Evolutionary conservation across 2,113 vertebrate genomes (phyloP), one percentile per base, ranked within the genome.

Genomic region (Madoqua kirkii): DNA sequence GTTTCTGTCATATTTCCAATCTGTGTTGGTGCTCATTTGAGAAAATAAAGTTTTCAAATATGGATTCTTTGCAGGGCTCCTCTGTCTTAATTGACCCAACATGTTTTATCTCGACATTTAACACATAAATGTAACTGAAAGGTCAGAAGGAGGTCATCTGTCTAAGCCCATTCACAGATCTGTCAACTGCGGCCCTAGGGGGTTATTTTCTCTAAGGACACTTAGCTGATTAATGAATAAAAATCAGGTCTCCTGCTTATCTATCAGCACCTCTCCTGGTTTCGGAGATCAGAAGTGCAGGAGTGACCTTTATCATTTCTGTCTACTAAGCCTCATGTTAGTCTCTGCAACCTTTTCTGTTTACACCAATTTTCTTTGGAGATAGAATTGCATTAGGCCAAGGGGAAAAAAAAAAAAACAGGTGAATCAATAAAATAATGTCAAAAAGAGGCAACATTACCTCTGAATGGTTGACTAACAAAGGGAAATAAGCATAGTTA

Each of bases 1-100:
- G 98, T 99, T 99, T 98, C 97, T 98, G 99, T 99, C 98, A 97
- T 98, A 98, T 98, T 99, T 99, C 98, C 98, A 97, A 98, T 98
- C 98, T 99, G 99, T 99, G 99, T 99, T 99, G 99, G 99, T 99
- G 99, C 99, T 99, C 99, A 99, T 99, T 99, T 99, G 99, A 99
- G 98, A 98, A 99, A 99, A 99, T 99, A 99, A 99, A 99, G 98
- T 99, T 99, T 99, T 99, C 98, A 98, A 99, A 98, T 99, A 99
- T 98, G 98, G 98, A 98, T 97, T 60, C 4, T 54, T 78, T 93
- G 67, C 48, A 84, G 50, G 83, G 7, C n/a, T 95, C 16, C 3
- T 95, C 64, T 95, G 85, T 97, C 67, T 87, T 97, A 52, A 76
- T 89, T 97, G 85, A 54, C 52, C 43, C 6, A 36, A 54, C 25